A percentile compares a stretch with the other conserved stretches of the same genome.
Evolutionary conservation across 2,888 invertebrate genomes (phyloP).

Genomic region (Amaurobius ferox): DNA sequence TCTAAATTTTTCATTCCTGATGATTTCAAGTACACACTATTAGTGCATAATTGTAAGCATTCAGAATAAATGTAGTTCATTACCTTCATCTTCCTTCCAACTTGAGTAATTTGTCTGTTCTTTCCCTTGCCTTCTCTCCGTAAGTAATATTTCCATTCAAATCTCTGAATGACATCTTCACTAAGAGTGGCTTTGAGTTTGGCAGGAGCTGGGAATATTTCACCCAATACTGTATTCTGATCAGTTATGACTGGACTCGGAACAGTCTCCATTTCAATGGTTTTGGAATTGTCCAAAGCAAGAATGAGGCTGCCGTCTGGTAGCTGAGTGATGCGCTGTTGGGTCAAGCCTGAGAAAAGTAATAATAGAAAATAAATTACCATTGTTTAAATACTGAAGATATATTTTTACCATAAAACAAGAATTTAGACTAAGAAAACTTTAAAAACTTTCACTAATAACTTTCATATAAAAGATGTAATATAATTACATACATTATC

Average conservation of each 20-base stretch:
- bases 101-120: conserved; percentile 70
- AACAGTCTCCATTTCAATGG: conserved; percentile 73
- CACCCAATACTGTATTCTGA: conserved; percentile 71
- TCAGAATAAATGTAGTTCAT: too few relatives aligned
- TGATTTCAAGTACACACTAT: too few relatives aligned
- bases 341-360: conserved; percentile 55
- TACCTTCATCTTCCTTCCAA: conserved; percentile 73
- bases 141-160: conserved; percentile 78
- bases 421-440: too few relatives aligned
- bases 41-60: too few relatives aligned
- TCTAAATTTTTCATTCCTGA: too few relatives aligned
- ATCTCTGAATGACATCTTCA: conserved; percentile 76
- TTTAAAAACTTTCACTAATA: too few relatives aligned
- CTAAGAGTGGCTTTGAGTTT: conserved; percentile 70
- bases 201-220: conserved; percentile 73
- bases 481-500: too few relatives aligned
- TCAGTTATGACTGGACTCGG: conserved; percentile 74
- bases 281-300: conserved; percentile 67
- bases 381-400: too few relatives aligned
- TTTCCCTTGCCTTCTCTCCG: conserved; percentile 75
- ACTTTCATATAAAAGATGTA: too few relatives aligned
- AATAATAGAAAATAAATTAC: too few relatives aligned
- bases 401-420: too few relatives aligned
- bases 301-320: conserved; percentile 68
- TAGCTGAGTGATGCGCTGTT: conserved; percentile 69